Conservation (phyloP, 2,888 invertebrate species). For the Heterodera filipjevi region DNA sequence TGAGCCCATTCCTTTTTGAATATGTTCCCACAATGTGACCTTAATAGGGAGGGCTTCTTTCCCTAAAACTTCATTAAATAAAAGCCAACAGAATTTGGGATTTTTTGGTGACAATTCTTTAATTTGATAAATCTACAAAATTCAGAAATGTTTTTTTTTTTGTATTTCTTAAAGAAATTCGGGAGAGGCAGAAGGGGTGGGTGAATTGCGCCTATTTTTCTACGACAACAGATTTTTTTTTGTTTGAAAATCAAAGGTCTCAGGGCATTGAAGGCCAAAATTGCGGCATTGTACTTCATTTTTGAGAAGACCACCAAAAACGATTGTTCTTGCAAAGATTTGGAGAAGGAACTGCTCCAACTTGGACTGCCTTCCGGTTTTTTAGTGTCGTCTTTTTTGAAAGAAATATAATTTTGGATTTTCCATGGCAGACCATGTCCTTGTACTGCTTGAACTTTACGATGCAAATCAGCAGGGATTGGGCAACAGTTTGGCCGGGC, state of each 20-base stretch:
- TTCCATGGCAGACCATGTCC: constrained; percentile 38
- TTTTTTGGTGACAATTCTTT: too few relatives aligned
- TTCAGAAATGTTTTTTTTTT: too few relatives aligned
- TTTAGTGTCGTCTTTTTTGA: not conserved
- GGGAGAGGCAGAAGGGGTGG: too few relatives aligned
- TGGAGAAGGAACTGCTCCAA: constrained; percentile 50
- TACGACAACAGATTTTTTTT: too few relatives aligned
- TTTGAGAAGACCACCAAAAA: constrained; percentile 49
- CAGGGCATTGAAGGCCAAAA: constrained; percentile 40
- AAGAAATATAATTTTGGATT: constrained; percentile 18
- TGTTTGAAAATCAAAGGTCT: constrained; percentile 7
- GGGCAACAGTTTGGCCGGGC: constrained; percentile 13
- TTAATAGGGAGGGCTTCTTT: too few relatives aligned
- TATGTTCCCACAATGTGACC: too few relatives aligned
- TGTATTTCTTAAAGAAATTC: too few relatives aligned
- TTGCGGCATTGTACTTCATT: constrained; percentile 47
- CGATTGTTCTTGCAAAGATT: constrained; percentile 39
- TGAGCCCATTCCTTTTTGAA: too few relatives aligned
- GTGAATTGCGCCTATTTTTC: not conserved
- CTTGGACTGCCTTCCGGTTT: constrained; percentile 45
- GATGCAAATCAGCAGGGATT: constrained; percentile 2
- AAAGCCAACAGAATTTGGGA: too few relatives aligned
- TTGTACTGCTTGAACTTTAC: constrained; percentile 38
- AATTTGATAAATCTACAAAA: too few relatives aligned
- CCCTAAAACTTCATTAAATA: too few relatives aligned